Evolutionary conservation across 1,140 invertebrate species (phyloP).

Genomic region (Lethrus apterus): DNA sequence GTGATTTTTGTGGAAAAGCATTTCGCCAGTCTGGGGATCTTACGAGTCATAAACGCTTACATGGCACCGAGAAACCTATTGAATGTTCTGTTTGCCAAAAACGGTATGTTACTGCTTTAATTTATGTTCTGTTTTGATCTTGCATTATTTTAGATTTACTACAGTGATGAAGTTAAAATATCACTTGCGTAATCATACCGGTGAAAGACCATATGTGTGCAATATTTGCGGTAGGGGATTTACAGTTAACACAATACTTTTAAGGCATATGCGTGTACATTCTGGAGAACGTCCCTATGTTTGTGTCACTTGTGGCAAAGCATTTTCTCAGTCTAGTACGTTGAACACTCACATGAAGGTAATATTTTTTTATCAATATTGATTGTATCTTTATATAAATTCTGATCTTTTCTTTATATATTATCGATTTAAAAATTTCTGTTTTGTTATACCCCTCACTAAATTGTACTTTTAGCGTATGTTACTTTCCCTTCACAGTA

Average conservation of each 20-base stretch:
- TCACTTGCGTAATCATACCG: constrained; percentile 54
- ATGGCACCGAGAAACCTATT: constrained; percentile 40
- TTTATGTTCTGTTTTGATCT: not conserved
- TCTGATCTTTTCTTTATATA: not conserved
- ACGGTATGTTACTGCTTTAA: constrained; percentile 24
- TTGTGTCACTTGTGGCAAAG: constrained; percentile 49
- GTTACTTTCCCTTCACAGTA: too few relatives aligned
- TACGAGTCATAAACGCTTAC: constrained; percentile 39
- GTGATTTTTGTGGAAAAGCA: constrained; percentile 44
- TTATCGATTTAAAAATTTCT: too few relatives aligned
- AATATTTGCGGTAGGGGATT: constrained; percentile 53
- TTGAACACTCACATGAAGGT: constrained; percentile 34
- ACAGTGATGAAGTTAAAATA: constrained; percentile 46
- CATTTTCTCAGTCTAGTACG: constrained; percentile 40
- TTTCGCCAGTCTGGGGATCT: constrained; percentile 39
- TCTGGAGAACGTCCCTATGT: constrained; percentile 53
- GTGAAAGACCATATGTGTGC: constrained; percentile 58
- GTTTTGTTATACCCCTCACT: too few relatives aligned
- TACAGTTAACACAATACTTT: constrained; percentile 44
- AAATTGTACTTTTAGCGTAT: too few relatives aligned
- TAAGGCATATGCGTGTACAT: constrained; percentile 43
- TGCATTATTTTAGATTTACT: constrained; percentile 34
- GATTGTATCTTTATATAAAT: not conserved
- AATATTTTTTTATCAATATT: constrained; percentile 1
- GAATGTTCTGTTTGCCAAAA: constrained; percentile 39